Evolutionary conservation across 2,113 vertebrate species (phyloP).

Genomic region (Arenaria interpres): DNA sequence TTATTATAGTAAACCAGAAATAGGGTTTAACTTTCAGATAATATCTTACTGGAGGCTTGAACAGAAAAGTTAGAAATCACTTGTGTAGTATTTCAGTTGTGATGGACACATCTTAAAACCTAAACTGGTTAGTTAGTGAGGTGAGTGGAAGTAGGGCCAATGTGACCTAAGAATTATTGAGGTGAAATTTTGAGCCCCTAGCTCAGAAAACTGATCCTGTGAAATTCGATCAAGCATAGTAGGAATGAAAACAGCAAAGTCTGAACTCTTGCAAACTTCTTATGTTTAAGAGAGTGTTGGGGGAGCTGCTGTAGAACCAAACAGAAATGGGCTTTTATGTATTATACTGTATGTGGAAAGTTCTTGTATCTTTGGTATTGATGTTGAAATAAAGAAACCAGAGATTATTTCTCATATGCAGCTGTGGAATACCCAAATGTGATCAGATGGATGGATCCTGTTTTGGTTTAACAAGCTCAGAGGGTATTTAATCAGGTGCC

Average conservation of each 20-base stretch:
- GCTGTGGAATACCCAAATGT: neutral
- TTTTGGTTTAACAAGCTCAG: neutral
- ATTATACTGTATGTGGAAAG: neutral
- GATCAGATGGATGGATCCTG: neutral
- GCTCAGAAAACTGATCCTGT: neutral
- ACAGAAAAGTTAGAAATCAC: neutral
- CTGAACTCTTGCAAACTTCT: neutral
- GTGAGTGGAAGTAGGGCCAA: neutral
- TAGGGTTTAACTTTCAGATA: neutral
- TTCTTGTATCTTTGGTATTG: neutral
- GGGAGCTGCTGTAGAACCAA: neutral
- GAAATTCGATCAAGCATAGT: neutral
- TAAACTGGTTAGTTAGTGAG: neutral
- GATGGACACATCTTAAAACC: neutral
- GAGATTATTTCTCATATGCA: neutral
- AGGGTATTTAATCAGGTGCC: neutral
- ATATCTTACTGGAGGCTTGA: neutral
- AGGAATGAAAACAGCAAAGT: neutral
- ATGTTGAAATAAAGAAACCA: neutral
- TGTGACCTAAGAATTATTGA: neutral
- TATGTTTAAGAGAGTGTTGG: neutral
- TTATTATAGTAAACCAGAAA: neutral
- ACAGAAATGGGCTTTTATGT: neutral
- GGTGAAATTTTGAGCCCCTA: neutral
- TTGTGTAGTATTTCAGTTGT: neutral